phyloP scores from a whole-genome alignment of 2,797 vertebrate species.

The Vipera latastei region DNA sequence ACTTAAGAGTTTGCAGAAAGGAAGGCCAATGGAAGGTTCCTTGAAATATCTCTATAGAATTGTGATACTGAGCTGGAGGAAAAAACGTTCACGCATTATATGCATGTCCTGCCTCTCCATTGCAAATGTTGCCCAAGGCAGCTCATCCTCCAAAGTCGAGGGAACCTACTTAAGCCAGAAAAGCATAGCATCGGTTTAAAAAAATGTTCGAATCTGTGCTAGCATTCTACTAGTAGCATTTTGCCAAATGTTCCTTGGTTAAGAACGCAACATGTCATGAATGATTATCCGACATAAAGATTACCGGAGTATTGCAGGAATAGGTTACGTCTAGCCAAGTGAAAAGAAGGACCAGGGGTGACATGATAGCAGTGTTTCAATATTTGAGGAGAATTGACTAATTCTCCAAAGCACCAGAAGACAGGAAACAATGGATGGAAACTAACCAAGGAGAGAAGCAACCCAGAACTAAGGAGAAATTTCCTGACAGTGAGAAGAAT shows the following conservation, averaged over 20 bases:
- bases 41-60: neutral
- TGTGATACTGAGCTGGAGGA: neutral
- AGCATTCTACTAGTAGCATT: neutral
- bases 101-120: neutral
- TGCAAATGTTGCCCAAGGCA: neutral
- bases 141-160: neutral
- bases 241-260: neutral
- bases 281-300: neutral
- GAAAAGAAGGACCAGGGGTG: neutral
- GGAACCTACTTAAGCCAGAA: neutral
- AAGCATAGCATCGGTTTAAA: neutral
- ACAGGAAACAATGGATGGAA: too few species aligned
- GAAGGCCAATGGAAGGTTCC: neutral
- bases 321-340: neutral
- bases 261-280: neutral
- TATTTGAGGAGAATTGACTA: too few species aligned
- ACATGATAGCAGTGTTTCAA: neutral
- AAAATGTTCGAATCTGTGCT: neutral
- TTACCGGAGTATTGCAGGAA: neutral
- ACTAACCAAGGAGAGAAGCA: too few species aligned
- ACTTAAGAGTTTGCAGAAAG: neutral
- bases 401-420: too few species aligned
- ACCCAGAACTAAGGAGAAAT: too few species aligned
- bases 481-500: too few species aligned
- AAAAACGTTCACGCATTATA: neutral